phyloP scores from a whole-genome alignment of 2,113 vertebrate species.

The Callithrix jacchus region DNA sequence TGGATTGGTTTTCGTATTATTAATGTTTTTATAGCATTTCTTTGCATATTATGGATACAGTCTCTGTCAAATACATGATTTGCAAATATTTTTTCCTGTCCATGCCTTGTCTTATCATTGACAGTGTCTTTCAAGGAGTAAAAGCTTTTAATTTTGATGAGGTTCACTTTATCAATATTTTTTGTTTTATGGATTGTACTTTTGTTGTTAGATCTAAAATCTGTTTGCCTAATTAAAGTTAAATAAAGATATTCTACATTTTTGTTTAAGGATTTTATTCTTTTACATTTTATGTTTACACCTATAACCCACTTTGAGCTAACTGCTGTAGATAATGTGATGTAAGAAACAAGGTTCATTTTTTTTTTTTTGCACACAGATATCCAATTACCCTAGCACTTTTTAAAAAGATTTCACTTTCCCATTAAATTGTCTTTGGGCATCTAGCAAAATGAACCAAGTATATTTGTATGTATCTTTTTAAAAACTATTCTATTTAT shows the following conservation, averaged over 20 bases:
- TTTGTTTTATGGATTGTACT: background rate
- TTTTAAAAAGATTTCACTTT: background rate
- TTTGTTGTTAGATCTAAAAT: background rate
- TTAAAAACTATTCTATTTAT: background rate
- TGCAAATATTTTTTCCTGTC: background rate
- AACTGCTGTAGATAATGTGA: background rate
- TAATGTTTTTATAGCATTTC: background rate
- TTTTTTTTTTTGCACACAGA: background rate
- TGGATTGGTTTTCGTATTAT: background rate
- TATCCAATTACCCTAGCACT: background rate
- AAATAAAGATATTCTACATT: background rate
- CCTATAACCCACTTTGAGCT: background rate
- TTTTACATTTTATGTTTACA: background rate
- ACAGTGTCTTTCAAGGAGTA: background rate
- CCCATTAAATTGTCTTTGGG: background rate
- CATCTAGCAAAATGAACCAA: background rate
- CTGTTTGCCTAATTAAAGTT: background rate
- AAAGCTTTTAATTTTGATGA: background rate
- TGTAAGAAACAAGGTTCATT: background rate
- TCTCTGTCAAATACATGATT: background rate
- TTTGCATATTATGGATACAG: background rate
- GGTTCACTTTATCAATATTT: background rate
- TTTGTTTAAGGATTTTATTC: background rate
- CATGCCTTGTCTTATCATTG: background rate
- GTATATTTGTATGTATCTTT: background rate